Base-by-base conservation (phyloP, 2,888 invertebrate genomes). In the Orthonychiurus folsomi region DNA sequence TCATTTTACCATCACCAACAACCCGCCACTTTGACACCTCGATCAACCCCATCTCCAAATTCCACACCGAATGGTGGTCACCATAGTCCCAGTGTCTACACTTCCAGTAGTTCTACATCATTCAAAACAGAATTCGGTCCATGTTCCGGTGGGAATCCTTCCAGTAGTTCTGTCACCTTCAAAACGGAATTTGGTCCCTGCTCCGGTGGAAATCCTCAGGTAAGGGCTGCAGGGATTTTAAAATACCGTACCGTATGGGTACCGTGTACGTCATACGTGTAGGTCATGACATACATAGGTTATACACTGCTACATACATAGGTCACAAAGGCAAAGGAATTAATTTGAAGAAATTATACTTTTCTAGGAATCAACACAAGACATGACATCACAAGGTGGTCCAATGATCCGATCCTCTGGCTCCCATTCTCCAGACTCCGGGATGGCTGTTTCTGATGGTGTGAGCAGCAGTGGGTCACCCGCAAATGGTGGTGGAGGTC, bases 401-500 rank as follows among this genome's bases (percentile, higher is more conserved):
- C 65, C 66, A 25, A 67, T 64, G 57, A 68, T 69, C 57, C 66
- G 66, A 63, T 69, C 69, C 58, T 68, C 64, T 47, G 69, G 69
- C 48, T 69, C 73, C 59, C 73, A 73, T 62, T 71, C 73, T 23
- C 73, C 76, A 2, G 75, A 75, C 74, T 75, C 77, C 50, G 76
- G 78, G 74, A 79, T 76, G 77, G 80, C 76, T 2, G 81, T 81
- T 27, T 81, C 82, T 68, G 81, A 82, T 64, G 82, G 82, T 27
- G 74, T 73, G 59, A 73, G 62, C 73, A 76, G 73, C 72, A 75
- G 80, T 74, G 67, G 81, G 1, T 81, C 82, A 0, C 74, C 82
- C 61, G 75, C 76, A 54, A 73, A 77, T 50, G 81, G 80, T 80
- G 82, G 67, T 63, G 78, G 79, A 68, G 80, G 81, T 25, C 76